A percentile compares a stretch with the other conserved stretches of the same genome.
These are phyloP conservation scores for Phthorimaea operculella DNA, from an alignment of 1,140 invertebrate genomes.

Conservation along the genomic window DNA sequence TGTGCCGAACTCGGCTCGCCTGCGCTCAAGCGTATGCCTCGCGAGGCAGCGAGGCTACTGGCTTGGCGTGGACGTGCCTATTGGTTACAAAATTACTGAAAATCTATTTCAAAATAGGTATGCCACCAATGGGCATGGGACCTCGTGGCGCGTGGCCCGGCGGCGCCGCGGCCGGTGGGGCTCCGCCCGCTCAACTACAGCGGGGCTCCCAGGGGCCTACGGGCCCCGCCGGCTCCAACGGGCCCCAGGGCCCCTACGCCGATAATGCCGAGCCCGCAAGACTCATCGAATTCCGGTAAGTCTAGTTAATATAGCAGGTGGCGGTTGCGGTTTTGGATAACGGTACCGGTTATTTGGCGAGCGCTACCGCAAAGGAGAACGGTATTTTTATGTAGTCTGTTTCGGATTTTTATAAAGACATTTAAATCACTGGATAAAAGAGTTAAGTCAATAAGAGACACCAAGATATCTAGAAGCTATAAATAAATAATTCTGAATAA, in stretches of 20 bases:
- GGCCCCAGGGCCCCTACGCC: constrained; percentile 89
- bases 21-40: too few species aligned
- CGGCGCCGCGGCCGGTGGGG: constrained; percentile 44
- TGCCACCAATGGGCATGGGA: constrained; percentile 91
- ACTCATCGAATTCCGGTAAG: constrained; percentile 71
- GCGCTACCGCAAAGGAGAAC: too few species aligned
- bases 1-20: too few species aligned
- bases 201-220: constrained; percentile 64
- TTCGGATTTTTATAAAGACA: too few species aligned
- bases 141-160: constrained; percentile 74
- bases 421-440: too few species aligned
- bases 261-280: constrained; percentile 97
- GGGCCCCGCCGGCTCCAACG: constrained; percentile 78
- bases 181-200: constrained; percentile 60
- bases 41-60: too few species aligned
- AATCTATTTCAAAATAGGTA: constrained; percentile 64
- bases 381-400: too few species aligned
- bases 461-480: too few species aligned
- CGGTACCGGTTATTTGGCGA: constrained; percentile 7
- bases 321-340: constrained; percentile 8
- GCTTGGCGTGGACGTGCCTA: too few species aligned
- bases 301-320: constrained; percentile 14
- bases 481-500: too few species aligned
- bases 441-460: too few species aligned
- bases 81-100: too few species aligned